A percentile compares a stretch with the other conserved stretches of the same genome.
These are phyloP conservation scores for Urosaurus nigricauda DNA, from an alignment of 2,797 vertebrate genomes.

Conservation along the genomic window DNA sequence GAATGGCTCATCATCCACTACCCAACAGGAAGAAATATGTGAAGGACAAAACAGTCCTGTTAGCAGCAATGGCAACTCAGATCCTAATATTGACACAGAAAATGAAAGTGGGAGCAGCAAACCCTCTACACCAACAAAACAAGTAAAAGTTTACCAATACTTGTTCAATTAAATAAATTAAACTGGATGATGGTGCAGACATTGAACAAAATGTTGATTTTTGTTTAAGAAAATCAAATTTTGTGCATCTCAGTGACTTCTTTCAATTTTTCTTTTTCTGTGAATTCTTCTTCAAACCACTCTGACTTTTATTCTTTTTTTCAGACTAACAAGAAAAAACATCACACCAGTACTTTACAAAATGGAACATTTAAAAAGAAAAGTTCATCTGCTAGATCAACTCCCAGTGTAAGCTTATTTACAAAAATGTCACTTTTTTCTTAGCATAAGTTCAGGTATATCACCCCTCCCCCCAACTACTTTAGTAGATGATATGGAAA, in stretches of 20 bases:
- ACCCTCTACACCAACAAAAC: conserved; percentile 60
- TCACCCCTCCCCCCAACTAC: not conserved
- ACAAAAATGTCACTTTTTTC: conserved; percentile 13
- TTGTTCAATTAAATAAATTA: not conserved
- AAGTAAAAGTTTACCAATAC: conserved; percentile 55
- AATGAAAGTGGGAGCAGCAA: conserved; percentile 65
- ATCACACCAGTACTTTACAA: conserved; percentile 41
- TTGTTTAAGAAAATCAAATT: not conserved
- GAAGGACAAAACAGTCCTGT: conserved; percentile 46
- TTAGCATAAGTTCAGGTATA: not conserved
- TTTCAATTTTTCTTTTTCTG: not conserved
- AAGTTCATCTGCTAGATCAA: conserved; percentile 51
- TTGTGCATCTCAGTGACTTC: not conserved
- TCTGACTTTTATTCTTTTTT: conserved; percentile 27
- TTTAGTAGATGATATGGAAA: not conserved
- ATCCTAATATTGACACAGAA: conserved; percentile 51
- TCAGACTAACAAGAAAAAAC: conserved; percentile 58
- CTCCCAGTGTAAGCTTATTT: conserved; percentile 44
- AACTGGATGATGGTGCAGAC: not conserved
- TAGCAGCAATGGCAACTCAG: conserved; percentile 50
- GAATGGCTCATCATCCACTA: not conserved
- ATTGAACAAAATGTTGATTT: not conserved
- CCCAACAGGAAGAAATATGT: not conserved
- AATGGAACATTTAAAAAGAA: conserved; percentile 70
- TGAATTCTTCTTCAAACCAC: not conserved